Evolutionary conservation across 53 echinoderm and acorn worm genomes (phyloP), one percentile per base, ranked within the genome.

Genomic region (Temnopleurus reevesii): DNA sequence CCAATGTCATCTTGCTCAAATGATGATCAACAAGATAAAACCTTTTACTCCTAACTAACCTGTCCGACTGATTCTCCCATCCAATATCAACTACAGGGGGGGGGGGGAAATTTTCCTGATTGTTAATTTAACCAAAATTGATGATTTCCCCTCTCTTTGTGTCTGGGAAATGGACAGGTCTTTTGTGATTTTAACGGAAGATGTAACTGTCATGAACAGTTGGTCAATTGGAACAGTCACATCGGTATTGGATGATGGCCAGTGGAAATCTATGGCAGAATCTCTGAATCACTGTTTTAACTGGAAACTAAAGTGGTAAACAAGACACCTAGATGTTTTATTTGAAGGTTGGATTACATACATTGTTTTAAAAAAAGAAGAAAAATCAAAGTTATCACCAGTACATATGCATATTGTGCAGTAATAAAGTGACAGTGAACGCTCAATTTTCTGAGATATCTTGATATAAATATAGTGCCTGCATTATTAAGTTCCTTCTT

Each of bases 241-340:
- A n/a, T 49, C 71, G 1, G 28, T 71, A 41, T 23, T 71, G 71
- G 71, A 71, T 2, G 21, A 71, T 1, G 43, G 33, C 71, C 71
- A 71, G 41, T 38, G 8, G 36, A 5, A 21, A 1, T 41, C 41
- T 41, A 71, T 71, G 8, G 23, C 21, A 41, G 8, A 36, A 4
- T 71, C 71, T 71, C 36, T 71, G 71, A 71, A 38, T 71, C 71
- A 71, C 34, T 18, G 21, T 71, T 71, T 41, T 71, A 41, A 71
- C 71, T 43, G 41, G 71, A 71, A 66, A 71, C 7, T 18, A 41
- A 24, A 41, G 8, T 71, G 5, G 10, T 38, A n/a, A 71, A 71
- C 71, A 38, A 38, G 38, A 30, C n/a, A n/a, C n/a, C n/a, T n/a
- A n/a, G n/a, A n/a, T n/a, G n/a, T n/a, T n/a, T n/a, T n/a, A n/a